Percentiles rank a stretch among this genome's conserved stretches.
phyloP scores from a whole-genome alignment of 1,140 invertebrate species.

The Leptinotarsa lineolata region DNA sequence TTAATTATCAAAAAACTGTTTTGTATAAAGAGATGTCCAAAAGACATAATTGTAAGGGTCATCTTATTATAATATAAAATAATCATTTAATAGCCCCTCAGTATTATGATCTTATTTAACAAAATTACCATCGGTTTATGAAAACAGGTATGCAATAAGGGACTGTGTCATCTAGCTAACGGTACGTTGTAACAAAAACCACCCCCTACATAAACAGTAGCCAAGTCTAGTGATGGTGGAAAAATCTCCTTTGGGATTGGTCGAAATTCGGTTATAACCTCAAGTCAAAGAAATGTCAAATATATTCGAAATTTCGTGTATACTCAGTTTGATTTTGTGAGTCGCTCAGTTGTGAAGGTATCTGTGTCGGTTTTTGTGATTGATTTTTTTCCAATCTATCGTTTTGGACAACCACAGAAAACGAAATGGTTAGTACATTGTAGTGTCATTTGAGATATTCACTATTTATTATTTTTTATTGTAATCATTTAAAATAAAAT shows the following conservation, averaged over 20 bases:
- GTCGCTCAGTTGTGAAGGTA: background rate
- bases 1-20: no score
- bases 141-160: constrained; percentile 11
- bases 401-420: no score
- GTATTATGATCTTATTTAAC: no score
- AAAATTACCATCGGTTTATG: background rate
- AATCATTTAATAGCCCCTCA: no score
- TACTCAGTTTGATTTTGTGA: constrained; percentile 8
- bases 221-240: background rate
- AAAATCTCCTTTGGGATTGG: constrained; percentile 4
- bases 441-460: no score
- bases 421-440: no score
- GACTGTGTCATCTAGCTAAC: background rate
- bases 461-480: no score
- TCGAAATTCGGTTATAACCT: background rate
- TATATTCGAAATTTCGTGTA: background rate
- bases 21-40: no score
- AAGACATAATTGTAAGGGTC: no score
- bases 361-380: background rate
- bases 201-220: constrained; percentile 16
- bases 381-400: no score
- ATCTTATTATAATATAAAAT: no score
- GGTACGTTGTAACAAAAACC: constrained; percentile 17
- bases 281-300: constrained; percentile 12
- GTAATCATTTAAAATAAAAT: no score